phyloP scores from a whole-genome alignment of 2,888 invertebrate species.

The Standfussiana lucernea region DNA sequence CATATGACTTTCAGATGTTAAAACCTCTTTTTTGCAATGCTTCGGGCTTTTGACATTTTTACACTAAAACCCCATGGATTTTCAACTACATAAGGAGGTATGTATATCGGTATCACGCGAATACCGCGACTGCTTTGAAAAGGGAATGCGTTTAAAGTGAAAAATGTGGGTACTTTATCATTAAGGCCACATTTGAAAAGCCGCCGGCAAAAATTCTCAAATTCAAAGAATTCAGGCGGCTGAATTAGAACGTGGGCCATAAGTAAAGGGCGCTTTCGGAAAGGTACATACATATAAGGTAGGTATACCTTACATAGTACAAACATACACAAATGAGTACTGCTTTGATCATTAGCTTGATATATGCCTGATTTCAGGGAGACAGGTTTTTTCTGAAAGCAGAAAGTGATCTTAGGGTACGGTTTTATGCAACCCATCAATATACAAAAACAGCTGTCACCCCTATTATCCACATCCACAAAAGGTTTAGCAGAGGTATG shows the following conservation, averaged over 20 bases:
- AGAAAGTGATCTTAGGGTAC: background rate
- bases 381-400: background rate
- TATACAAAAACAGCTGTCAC: conserved; percentile 25
- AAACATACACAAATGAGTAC: background rate
- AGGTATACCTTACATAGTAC: background rate
- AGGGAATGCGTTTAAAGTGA: conserved; percentile 56
- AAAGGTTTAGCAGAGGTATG: conserved; percentile 21
- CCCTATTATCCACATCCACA: conserved; percentile 1
- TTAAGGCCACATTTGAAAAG: conserved; percentile 54
- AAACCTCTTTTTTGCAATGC: conserved; percentile 5
- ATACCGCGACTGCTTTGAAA: conserved; percentile 55
- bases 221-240: conserved; percentile 57
- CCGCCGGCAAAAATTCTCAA: conserved; percentile 46
- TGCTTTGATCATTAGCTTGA: background rate
- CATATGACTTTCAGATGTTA: background rate
- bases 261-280: conserved; percentile 11
- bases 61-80: conserved; percentile 31
- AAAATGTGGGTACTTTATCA: conserved; percentile 60
- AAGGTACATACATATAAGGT: background rate
- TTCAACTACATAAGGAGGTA: conserved; percentile 33
- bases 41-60: conserved; percentile 13
- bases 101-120: conserved; percentile 37
- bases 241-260: conserved; percentile 45
- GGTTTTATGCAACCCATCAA: conserved; percentile 14
- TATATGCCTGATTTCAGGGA: background rate